phyloP scores from a whole-genome alignment of 1,140 invertebrate species.

The Andricus grossulariae region DNA sequence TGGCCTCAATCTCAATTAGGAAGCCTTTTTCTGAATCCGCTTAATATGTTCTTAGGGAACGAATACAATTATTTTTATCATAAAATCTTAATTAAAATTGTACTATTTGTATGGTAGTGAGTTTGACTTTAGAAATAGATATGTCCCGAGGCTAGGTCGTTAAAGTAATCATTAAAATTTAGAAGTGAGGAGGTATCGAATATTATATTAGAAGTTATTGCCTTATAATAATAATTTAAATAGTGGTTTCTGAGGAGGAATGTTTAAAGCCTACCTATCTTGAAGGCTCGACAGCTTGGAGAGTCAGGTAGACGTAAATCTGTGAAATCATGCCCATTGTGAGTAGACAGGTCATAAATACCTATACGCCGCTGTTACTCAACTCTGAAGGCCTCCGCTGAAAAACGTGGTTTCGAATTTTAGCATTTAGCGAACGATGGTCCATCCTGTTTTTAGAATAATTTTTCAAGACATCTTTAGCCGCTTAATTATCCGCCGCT shows the following conservation, averaged over 20 bases:
- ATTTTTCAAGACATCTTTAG: constrained; percentile 19
- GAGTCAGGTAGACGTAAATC: constrained; percentile 50
- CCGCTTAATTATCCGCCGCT: constrained; percentile 12
- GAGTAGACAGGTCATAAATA: constrained; percentile 53
- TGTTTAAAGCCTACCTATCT: background rate
- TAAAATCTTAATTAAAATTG: background rate
- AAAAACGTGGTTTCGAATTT: constrained; percentile 39
- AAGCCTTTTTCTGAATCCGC: too few species aligned
- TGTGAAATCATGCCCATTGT: constrained; percentile 54
- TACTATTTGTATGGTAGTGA: background rate
- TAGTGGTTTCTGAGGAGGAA: constrained; percentile 22
- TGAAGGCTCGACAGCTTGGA: background rate
- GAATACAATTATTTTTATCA: too few species aligned
- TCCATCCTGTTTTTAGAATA: constrained; percentile 19
- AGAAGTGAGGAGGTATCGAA: constrained; percentile 24
- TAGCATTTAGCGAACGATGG: constrained; percentile 34
- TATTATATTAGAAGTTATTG: constrained; percentile 13
- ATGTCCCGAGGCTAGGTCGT: background rate
- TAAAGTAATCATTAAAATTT: constrained; percentile 12
- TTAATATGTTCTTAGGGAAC: too few species aligned
- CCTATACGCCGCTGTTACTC: constrained; percentile 33
- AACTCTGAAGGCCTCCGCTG: constrained; percentile 36
- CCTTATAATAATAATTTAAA: constrained; percentile 29
- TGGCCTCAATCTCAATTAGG: too few species aligned
- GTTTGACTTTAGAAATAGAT: background rate